Evolutionary conservation across 2,888 invertebrate genomes (phyloP).

Genomic region (Girardia tigrina): DNA sequence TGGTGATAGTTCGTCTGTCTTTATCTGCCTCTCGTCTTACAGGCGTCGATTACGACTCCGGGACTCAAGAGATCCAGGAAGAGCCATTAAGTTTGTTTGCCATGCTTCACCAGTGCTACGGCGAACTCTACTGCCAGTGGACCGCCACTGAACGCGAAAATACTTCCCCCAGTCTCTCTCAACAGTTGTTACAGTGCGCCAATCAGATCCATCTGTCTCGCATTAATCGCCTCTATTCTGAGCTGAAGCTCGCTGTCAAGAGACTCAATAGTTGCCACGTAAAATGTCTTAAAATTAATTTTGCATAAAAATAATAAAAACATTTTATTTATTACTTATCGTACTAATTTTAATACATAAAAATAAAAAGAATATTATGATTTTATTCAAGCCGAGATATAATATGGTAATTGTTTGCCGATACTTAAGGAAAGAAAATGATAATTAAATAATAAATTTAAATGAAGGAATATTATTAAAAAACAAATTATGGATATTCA

Average conservation of each 20-base stretch:
- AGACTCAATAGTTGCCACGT: conserved; percentile 2
- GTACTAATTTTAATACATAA: no score
- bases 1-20: conserved; percentile 35
- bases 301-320: no score
- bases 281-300: no score
- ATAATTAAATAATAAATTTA: no score
- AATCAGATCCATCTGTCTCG: conserved; percentile 31
- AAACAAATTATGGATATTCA: no score
- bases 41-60: conserved; percentile 58
- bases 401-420: no score
- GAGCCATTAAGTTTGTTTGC: conserved; percentile 56
- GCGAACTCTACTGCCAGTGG: conserved; percentile 29
- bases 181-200: conserved; percentile 38
- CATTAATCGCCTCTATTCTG: conserved; percentile 25
- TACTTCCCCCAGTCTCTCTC: conserved; percentile 41
- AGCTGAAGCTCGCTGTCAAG: conserved; percentile 20
- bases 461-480: no score
- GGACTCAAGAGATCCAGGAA: conserved; percentile 59
- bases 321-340: no score
- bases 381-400: no score
- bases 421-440: no score
- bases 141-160: conserved; percentile 41
- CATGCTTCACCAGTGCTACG: conserved; percentile 44
- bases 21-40: conserved; percentile 42
- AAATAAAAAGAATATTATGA: no score